A percentile compares a stretch with the other conserved stretches of the same genome.
phyloP scores from a whole-genome alignment of 2,888 invertebrate genomes.

The Tridacna gigas region DNA sequence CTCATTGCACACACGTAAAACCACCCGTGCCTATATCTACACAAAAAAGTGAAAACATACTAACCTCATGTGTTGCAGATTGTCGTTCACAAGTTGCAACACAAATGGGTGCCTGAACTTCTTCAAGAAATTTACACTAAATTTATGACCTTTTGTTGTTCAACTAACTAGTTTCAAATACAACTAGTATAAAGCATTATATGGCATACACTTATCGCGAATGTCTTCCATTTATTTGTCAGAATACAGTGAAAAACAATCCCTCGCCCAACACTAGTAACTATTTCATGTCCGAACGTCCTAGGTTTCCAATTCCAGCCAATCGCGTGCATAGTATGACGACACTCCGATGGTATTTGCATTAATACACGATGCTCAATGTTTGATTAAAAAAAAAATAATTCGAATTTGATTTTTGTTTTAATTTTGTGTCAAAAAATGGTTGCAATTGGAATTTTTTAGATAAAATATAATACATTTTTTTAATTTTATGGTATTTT shows the following conservation, averaged over 20 bases:
- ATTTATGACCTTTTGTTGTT: not conserved
- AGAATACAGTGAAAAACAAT: not conserved
- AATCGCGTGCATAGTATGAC: conserved; percentile 10
- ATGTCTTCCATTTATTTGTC: not conserved
- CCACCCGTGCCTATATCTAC: not conserved
- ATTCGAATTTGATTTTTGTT: too few species aligned
- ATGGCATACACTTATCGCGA: not conserved
- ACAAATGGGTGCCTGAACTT: not conserved
- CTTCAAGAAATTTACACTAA: not conserved
- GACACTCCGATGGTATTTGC: conserved; percentile 18
- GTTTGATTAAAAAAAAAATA: too few species aligned
- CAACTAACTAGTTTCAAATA: not conserved
- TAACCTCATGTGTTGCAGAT: conserved; percentile 8
- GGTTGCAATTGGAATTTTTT: too few species aligned
- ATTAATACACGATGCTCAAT: conserved; percentile 2
- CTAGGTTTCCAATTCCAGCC: conserved; percentile 27
- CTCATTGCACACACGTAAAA: not conserved
- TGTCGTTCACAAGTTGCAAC: conserved; percentile 14
- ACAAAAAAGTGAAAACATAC: not conserved
- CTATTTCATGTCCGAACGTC: conserved; percentile 27
- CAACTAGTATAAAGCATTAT: not conserved
- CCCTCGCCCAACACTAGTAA: not conserved
- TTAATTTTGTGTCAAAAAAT: too few species aligned
- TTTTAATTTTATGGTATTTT: too few species aligned
- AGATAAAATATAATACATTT: too few species aligned